Conservation (phyloP, 2,888 invertebrate genomes). For the Lepidochitona cinerea region DNA sequence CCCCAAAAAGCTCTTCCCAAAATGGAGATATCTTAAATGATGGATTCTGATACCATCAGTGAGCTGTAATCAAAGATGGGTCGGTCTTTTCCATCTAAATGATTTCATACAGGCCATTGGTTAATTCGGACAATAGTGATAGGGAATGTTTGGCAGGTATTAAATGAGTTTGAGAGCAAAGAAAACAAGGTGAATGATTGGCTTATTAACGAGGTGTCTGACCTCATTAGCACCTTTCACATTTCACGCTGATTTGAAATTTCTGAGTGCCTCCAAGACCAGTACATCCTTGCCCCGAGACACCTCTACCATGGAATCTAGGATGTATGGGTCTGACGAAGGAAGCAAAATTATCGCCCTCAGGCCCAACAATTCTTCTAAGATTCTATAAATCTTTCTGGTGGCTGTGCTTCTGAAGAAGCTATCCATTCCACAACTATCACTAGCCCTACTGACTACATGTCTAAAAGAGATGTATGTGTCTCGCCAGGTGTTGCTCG, state of each 20-base stretch:
- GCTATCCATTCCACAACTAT: too few species aligned
- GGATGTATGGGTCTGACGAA: too few species aligned
- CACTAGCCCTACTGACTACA: too few species aligned
- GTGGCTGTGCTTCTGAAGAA: background rate
- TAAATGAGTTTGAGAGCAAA: background rate
- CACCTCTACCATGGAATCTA: too few species aligned
- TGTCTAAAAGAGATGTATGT: too few species aligned
- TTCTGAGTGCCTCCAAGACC: too few species aligned
- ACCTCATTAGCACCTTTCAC: background rate
- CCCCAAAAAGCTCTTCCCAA: too few species aligned
- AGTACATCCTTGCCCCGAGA: too few species aligned
- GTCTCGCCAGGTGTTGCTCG: background rate
- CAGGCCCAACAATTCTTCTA: background rate
- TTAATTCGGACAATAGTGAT: background rate
- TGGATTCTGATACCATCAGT: too few species aligned
- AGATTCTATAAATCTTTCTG: background rate
- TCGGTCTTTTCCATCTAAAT: too few species aligned
- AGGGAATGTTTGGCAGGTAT: background rate
- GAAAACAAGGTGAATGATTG: background rate
- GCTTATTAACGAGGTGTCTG: background rate
- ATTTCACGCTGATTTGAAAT: background rate
- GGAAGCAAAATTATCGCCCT: background rate
- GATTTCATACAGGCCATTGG: background rate
- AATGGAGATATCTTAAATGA: too few species aligned
- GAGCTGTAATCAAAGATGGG: too few species aligned